phyloP scores from a whole-genome alignment of 2,888 invertebrate species.

The Antheraea assamensis region DNA sequence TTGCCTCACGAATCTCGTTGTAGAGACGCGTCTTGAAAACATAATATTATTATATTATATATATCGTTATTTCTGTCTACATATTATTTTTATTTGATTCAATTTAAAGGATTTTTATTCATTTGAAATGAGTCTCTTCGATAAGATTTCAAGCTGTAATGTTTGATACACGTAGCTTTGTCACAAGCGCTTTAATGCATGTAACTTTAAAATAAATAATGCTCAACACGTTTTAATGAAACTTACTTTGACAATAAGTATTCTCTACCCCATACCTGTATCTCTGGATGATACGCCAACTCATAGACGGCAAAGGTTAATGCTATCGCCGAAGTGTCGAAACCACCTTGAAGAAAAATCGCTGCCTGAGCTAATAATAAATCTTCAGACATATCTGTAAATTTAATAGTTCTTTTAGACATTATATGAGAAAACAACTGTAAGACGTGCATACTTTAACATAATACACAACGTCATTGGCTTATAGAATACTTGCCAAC shows the following conservation, averaged over 20 bases:
- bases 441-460: background rate
- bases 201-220: too few species aligned
- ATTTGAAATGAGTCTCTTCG: background rate
- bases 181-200: too few species aligned
- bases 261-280: conserved; percentile 45
- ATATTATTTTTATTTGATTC: background rate
- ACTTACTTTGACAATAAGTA: background rate
- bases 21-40: background rate
- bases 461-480: background rate
- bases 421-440: background rate
- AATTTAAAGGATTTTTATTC: background rate
- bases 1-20: background rate
- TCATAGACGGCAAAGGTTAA: conserved; percentile 46
- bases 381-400: conserved; percentile 49
- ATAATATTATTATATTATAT: background rate
- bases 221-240: background rate
- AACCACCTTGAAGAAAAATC: conserved; percentile 59
- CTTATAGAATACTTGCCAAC: background rate
- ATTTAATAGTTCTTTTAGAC: background rate
- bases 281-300: conserved; percentile 45
- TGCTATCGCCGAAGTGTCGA: conserved; percentile 49
- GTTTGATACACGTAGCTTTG: too few species aligned
- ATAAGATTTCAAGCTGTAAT: too few species aligned
- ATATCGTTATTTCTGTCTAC: background rate
- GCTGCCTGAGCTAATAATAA: conserved; percentile 57